phyloP scores from a whole-genome alignment of 2,888 invertebrate genomes.

The Tortrix viridana region DNA sequence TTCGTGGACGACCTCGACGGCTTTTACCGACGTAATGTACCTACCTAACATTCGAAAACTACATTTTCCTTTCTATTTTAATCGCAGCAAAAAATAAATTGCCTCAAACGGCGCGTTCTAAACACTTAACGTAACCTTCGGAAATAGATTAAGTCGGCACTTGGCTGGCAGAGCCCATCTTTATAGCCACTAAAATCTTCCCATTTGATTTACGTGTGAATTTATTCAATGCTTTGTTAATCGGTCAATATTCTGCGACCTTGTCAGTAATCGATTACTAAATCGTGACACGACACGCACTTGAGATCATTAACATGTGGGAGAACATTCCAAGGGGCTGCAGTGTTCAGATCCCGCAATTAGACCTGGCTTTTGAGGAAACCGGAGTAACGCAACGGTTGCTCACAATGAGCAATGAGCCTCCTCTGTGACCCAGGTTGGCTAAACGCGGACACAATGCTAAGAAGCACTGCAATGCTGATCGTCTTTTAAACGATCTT shows the following conservation, averaged over 20 bases:
- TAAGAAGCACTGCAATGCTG: conserved; percentile 70
- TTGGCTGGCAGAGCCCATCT: conserved; percentile 22
- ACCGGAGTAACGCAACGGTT: conserved; percentile 62
- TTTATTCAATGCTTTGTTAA: conserved; percentile 39
- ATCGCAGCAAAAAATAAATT: conserved; percentile 28
- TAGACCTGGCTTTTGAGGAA: conserved; percentile 71
- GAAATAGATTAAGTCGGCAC: conserved; percentile 23
- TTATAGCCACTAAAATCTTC: conserved; percentile 31
- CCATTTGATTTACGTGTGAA: conserved; percentile 34
- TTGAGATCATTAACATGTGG: conserved; percentile 56
- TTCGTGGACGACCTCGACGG: conserved; percentile 25
- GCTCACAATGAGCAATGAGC: conserved; percentile 61
- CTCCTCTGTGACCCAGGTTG: conserved; percentile 69
- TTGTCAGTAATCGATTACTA: conserved; percentile 55
- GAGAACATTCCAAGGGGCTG: conserved; percentile 53
- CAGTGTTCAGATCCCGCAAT: conserved; percentile 58
- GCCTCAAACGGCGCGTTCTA: conserved; percentile 28
- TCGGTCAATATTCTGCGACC: conserved; percentile 37
- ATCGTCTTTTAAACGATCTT: conserved; percentile 82
- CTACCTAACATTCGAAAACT: conserved; percentile 22
- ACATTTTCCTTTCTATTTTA: conserved; percentile 31
- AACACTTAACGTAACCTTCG: conserved; percentile 31
- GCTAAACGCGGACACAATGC: conserved; percentile 71
- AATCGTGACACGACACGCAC: conserved; percentile 58
- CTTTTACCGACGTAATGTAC: conserved; percentile 31